Base-by-base conservation (phyloP, 37 sponge, comb jelly and placozoan species). In the Beroe ovata region DNA sequence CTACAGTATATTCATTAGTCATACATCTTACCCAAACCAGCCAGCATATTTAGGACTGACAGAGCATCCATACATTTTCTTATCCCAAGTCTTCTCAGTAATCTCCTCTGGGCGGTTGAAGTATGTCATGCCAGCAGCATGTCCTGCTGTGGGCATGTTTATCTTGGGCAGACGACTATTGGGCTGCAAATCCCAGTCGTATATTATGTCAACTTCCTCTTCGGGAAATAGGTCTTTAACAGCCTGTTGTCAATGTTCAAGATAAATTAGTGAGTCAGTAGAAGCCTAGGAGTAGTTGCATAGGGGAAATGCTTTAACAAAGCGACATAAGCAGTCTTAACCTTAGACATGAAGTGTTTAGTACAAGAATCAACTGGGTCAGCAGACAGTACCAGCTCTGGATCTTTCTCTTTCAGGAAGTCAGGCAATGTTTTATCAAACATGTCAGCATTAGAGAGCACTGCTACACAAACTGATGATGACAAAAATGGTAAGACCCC, bases 41-140 rank as follows among this genome's bases (percentile, higher is more conserved):
- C 71, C 71, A 2, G 37, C 38, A 34, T 69, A 69, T 69, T 35
- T 29, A 35, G 71, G 71, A 35, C 71, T 69, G 32, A 69, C 38
- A 36, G 71, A 29, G 38, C 71, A 69, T 38, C 71, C 71, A 69
- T 25, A 69, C 71, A 69, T 69, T 20, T 69, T 69, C 25, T 69
- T 69, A 8, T 69, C 71, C 71, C 71, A 69, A 29, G 71, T 3
- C 6, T 16, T 11, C 20, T 16, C 19, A 8, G 36, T 8, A 8
- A 69, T 20, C 71, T 69, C 71, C 36, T 69, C 71, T 33, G 71
- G 71, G 3, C 71, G 71, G 71, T 69, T 69, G 25, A 25, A 69
- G 20, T 35, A 69, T 25, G 71, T 38, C 38, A 35, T 6, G 11
- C 71, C 71, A 14, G 71, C 71, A 16, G 71, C 71, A 34, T 69